phyloP scores from a whole-genome alignment of 2,113 vertebrate species.

The Tyrannus savana region DNA sequence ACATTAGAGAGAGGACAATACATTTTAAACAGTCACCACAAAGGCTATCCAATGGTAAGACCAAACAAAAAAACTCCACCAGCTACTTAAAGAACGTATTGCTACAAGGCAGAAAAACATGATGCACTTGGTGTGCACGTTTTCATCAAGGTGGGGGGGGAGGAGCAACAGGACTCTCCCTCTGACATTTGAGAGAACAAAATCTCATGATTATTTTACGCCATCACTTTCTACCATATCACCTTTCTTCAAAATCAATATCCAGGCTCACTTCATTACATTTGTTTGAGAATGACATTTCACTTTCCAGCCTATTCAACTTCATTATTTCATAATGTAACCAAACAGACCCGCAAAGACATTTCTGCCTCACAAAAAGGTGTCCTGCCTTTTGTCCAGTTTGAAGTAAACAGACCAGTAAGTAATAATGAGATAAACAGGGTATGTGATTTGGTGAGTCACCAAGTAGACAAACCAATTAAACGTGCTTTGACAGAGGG shows the following conservation, averaged over 20 bases:
- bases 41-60: background rate
- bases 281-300: background rate
- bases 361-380: background rate
- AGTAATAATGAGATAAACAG: background rate
- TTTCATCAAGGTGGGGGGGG: background rate
- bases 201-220: background rate
- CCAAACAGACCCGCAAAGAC: background rate
- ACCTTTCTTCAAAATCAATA: background rate
- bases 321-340: background rate
- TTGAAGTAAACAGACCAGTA: background rate
- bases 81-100: background rate
- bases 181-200: background rate
- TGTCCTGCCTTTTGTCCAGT: background rate
- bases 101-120: background rate
- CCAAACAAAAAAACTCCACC: background rate
- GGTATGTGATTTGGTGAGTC: background rate
- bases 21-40: background rate
- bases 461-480: background rate
- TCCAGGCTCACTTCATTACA: background rate
- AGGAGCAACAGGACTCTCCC: background rate
- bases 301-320: background rate
- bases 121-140: background rate
- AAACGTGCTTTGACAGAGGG: background rate
- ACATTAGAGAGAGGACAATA: background rate
- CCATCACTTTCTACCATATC: background rate